A percentile compares a stretch with the other conserved stretches of the same genome.
Evolutionary conservation across 2,797 vertebrate genomes (phyloP).

Genomic region (Carcharodon carcharias): DNA sequence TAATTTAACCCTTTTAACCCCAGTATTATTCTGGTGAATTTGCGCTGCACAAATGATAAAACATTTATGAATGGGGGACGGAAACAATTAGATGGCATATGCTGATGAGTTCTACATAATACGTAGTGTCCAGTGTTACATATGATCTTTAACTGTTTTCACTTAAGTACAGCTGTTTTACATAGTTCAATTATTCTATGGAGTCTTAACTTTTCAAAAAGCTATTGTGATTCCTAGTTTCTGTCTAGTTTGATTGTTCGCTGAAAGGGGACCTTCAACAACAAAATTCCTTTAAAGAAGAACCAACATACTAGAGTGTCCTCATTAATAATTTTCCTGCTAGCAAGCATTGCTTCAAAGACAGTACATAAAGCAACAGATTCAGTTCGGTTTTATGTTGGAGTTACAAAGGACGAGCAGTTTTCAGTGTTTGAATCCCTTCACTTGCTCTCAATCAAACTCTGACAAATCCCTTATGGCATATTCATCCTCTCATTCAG

Average conservation of each 20-base stretch:
- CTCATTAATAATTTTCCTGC: neutral
- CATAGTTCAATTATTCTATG: neutral
- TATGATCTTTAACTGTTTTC: neutral
- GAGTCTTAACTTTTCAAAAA: neutral
- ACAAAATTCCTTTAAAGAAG: neutral
- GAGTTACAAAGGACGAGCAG: neutral
- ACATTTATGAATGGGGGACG: neutral
- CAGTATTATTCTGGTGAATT: neutral
- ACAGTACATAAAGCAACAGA: neutral
- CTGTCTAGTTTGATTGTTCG: neutral
- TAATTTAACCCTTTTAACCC: neutral
- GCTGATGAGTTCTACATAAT: neutral
- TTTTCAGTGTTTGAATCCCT: neutral
- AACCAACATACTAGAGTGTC: neutral
- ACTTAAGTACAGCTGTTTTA: neutral
- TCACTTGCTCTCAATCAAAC: neutral
- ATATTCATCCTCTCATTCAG: neutral
- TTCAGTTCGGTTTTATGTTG: neutral
- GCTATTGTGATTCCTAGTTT: neutral
- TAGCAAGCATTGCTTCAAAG: neutral
- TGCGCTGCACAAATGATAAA: neutral
- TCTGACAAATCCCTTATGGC: neutral
- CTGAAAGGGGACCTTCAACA: neutral
- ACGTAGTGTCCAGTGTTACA: neutral
- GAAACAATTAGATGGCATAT: neutral